Evolutionary conservation across 2,797 vertebrate genomes (phyloP).

Genomic region (Uromys caudimaculatus): DNA sequence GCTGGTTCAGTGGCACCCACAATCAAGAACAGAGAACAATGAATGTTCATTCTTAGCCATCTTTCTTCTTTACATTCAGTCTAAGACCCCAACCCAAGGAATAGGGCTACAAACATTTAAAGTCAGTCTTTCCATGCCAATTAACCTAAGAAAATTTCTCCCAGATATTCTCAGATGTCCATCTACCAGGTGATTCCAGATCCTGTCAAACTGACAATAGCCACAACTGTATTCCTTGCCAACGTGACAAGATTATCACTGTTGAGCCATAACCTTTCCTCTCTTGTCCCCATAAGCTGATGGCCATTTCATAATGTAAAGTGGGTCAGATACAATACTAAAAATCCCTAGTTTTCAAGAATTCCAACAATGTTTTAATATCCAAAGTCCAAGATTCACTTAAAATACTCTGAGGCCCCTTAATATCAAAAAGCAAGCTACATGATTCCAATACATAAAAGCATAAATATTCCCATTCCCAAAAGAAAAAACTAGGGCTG

Average conservation of each 20-base stretch:
- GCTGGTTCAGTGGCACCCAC: neutral
- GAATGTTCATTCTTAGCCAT: neutral
- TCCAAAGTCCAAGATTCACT: neutral
- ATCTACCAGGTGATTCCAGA: neutral
- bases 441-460: constrained; percentile 13
- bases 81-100: neutral
- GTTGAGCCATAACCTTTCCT: neutral
- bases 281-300: neutral
- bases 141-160: neutral
- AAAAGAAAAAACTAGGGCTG: neutral
- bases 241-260: neutral
- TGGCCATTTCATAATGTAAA: neutral
- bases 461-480: neutral
- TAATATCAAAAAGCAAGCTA: neutral
- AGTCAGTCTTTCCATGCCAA: neutral
- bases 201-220: neutral
- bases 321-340: neutral
- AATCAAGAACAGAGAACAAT: neutral
- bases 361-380: neutral
- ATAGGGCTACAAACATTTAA: neutral
- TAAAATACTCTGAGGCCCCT: neutral
- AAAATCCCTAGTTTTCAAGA: neutral
- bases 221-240: neutral
- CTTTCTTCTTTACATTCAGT: neutral
- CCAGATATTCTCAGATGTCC: neutral